Percentiles rank a stretch among this genome's conserved stretches.
Evolutionary conservation across 1,140 invertebrate genomes (phyloP).

Genomic region (Daktulosphaira vitifoliae): DNA sequence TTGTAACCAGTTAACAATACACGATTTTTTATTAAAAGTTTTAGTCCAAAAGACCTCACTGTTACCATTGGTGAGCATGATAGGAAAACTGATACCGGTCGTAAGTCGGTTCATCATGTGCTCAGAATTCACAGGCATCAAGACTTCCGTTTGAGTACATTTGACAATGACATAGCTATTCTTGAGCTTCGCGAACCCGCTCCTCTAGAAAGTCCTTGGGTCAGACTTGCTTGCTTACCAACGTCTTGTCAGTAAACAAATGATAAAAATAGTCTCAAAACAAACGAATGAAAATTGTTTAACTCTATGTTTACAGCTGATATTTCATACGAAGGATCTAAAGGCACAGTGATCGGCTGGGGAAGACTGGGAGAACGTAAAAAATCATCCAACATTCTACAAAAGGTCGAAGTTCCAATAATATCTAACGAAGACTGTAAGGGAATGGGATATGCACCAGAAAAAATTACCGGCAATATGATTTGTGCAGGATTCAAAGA

Average conservation of each 20-base stretch:
- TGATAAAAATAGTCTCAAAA: too few relatives aligned
- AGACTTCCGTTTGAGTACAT: conserved; percentile 71
- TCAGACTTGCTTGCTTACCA: conserved; percentile 65
- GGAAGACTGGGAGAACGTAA: conserved; percentile 57
- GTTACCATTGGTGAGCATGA: conserved; percentile 38
- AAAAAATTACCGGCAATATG: conserved; percentile 61
- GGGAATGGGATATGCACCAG: conserved; percentile 48
- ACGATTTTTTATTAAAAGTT: neutral
- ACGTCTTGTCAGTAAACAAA: conserved; percentile 44
- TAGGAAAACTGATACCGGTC: conserved; percentile 32
- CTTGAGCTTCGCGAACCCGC: conserved; percentile 59
- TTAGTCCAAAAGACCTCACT: conserved; percentile 24
- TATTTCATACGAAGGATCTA: conserved; percentile 48
- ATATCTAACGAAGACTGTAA: conserved; percentile 51
- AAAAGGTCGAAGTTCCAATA: conserved; percentile 50
- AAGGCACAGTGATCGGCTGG: conserved; percentile 68
- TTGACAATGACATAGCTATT: conserved; percentile 79
- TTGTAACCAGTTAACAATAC: too few relatives aligned
- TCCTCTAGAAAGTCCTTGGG: conserved; percentile 46
- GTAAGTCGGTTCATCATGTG: conserved; percentile 14
- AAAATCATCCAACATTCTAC: conserved; percentile 51
- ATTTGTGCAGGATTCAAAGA: conserved; percentile 65
- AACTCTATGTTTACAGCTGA: neutral
- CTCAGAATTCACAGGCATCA: conserved; percentile 53
- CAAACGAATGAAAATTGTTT: too few relatives aligned